Base-by-base conservation (phyloP, 2,888 invertebrate genomes). In the Parnassius apollo region DNA sequence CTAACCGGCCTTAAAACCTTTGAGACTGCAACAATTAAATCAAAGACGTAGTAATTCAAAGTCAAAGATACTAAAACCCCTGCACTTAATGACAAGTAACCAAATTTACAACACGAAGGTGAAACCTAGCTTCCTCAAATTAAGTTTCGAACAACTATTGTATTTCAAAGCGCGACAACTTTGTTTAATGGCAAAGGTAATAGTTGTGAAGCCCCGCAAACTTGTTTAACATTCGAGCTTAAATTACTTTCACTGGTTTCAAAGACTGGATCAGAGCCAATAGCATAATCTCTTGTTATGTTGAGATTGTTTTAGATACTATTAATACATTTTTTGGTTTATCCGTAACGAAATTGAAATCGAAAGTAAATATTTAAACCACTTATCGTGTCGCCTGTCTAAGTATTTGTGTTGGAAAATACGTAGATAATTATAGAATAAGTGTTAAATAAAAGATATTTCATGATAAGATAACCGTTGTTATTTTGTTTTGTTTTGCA, bases 181-280 rank as follows among this genome's bases (percentile, higher is more conserved):
- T 53, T 64, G 61, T 57, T 49, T 60, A 59, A 64, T 54, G 61
- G 60, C 58, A 58, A 53, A 65, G 61, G 59, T 49, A 66, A 66
- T 57, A 52, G 59, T 63, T 62, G 59, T 55, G 65, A 65, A 63
- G 62, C 62, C 64, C 64, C 62, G 62, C 63, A 58, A 66, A 62
- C 60, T 61, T 52, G 60, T 65, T 65, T 60, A 58, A 60, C 60
- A 62, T 68, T 59, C 51, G 60, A 66, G 54, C 61, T 66, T 54
- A 44, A 65, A 74, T 71, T 71, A 76, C 76, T 78, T 80, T 78
- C 76, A 69, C 76, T 69, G 62, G 66, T 68, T 66, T 65, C 60
- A 66, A 50, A 42, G 25, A 62, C 49, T 44, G 54, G 42, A 45
- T 54, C 44, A 11, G 44, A 25, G 62, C 50, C 50, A 52, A 58